These are phyloP conservation scores for Heliothis subflexa DNA, from an alignment of 1,140 invertebrate genomes.

Conservation along the genomic window DNA sequence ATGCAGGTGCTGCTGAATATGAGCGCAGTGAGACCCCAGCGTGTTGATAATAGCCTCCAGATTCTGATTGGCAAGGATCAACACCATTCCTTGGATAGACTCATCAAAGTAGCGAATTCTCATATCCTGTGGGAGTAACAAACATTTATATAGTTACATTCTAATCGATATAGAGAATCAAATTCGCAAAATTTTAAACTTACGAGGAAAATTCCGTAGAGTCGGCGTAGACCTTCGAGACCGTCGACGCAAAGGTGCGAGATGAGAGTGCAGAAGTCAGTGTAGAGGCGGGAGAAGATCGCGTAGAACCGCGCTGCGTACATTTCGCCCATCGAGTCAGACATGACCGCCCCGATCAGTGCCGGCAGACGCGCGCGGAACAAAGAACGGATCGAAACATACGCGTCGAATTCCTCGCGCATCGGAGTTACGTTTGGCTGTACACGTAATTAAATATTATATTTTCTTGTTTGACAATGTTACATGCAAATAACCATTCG, in stretches of 20 bases:
- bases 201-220: slow-evolving; percentile 62
- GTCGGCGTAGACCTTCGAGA: slow-evolving; percentile 53
- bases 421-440: slow-evolving; percentile 54
- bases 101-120: slow-evolving; percentile 47
- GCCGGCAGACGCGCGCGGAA: slow-evolving; percentile 57
- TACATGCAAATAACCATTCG: not conserved
- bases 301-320: slow-evolving; percentile 60
- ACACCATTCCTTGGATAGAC: slow-evolving; percentile 53
- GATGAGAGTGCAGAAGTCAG: slow-evolving; percentile 64
- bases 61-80: slow-evolving; percentile 61
- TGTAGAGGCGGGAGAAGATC: slow-evolving; percentile 59
- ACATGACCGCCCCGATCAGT: slow-evolving; percentile 56
- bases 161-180: not conserved
- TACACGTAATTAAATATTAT: slow-evolving; percentile 13
- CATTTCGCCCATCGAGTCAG: slow-evolving; percentile 31
- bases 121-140: slow-evolving; percentile 1
- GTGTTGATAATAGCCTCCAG: slow-evolving; percentile 52
- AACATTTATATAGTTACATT: not conserved
- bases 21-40: slow-evolving; percentile 2
- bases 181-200: slow-evolving; percentile 7
- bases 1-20: slow-evolving; percentile 13
- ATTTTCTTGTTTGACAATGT: not conserved
- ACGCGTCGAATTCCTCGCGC: slow-evolving; percentile 56
- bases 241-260: slow-evolving; percentile 60
- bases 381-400: slow-evolving; percentile 59